A percentile compares a stretch with the other conserved stretches of the same genome.
Evolutionary conservation across 2,888 invertebrate species (phyloP).

Genomic region (Coecobrya sp.): DNA sequence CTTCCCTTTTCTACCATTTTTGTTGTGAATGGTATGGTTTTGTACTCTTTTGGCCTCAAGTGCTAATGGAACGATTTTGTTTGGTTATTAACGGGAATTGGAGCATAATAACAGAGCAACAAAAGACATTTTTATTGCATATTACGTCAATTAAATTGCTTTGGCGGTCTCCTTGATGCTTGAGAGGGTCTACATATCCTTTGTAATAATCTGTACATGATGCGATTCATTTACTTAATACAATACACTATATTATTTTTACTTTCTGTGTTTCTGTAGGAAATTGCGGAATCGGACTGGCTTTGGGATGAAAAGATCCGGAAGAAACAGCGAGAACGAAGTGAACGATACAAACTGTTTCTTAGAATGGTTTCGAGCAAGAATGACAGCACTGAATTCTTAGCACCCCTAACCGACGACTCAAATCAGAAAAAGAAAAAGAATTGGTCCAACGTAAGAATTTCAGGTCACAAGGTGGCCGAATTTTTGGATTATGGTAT

Average conservation of each 20-base stretch:
- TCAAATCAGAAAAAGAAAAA: constrained; percentile 53
- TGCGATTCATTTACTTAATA: not conserved
- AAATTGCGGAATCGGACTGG: constrained; percentile 97
- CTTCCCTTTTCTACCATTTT: not conserved
- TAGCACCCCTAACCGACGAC: constrained; percentile 49
- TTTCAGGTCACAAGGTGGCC: constrained; percentile 80
- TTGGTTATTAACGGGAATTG: constrained; percentile 6
- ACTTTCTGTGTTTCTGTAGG: constrained; percentile 88
- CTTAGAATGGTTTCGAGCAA: constrained; percentile 81
- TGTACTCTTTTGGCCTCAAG: constrained; percentile 26
- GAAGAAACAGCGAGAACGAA: constrained; percentile 92
- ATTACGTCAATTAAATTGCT: constrained; percentile 35
- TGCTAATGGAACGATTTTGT: constrained; percentile 12
- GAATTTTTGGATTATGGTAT: constrained; percentile 84
- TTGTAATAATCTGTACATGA: not conserved
- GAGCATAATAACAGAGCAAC: not conserved
- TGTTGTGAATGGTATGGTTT: not conserved
- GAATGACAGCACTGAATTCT: constrained; percentile 78
- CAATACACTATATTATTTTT: not conserved
- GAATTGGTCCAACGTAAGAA: constrained; percentile 65
- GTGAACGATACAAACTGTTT: constrained; percentile 85
- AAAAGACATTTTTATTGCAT: constrained; percentile 43
- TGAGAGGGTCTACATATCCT: not conserved
- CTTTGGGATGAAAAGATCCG: constrained; percentile 95
- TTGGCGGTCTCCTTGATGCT: not conserved